phyloP scores from a whole-genome alignment of 2,113 vertebrate species.

The Vanacampus margaritifer region DNA sequence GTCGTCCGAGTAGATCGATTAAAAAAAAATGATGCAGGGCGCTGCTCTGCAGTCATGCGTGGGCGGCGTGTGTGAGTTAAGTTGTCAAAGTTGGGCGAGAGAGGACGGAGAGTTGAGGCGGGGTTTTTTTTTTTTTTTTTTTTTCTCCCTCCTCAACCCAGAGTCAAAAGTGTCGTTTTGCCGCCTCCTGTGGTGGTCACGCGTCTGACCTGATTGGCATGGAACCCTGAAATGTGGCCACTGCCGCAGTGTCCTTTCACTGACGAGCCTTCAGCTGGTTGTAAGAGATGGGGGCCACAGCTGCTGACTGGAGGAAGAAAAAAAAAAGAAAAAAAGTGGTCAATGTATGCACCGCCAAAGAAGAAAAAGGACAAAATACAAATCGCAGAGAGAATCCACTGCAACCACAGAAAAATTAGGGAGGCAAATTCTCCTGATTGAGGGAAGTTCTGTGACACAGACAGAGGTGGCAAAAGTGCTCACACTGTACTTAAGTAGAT shows the following conservation, averaged over 20 bases:
- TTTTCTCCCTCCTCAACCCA: not conserved
- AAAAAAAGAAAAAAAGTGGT: not conserved
- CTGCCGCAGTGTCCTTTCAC: constrained; percentile 36
- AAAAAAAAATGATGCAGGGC: constrained; percentile 31
- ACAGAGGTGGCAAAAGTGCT: not conserved
- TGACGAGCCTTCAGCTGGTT: constrained; percentile 65
- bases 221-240: constrained; percentile 19
- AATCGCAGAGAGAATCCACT: not conserved
- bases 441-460: not conserved
- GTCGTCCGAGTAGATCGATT: constrained; percentile 37
- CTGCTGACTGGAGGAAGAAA: constrained; percentile 50
- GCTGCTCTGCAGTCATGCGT: constrained; percentile 57
- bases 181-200: constrained; percentile 18
- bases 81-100: constrained; percentile 1
- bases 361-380: not conserved
- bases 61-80: not conserved
- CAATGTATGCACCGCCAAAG: not conserved
- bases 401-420: not conserved
- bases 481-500: not conserved
- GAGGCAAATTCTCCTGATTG: not conserved
- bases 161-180: not conserved
- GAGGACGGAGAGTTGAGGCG: constrained; percentile 30
- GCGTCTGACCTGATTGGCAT: constrained; percentile 9
- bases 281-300: constrained; percentile 70
- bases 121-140: constrained; percentile 20